phyloP scores from a whole-genome alignment of 2,113 vertebrate genomes.

The Pandion haliaetus region DNA sequence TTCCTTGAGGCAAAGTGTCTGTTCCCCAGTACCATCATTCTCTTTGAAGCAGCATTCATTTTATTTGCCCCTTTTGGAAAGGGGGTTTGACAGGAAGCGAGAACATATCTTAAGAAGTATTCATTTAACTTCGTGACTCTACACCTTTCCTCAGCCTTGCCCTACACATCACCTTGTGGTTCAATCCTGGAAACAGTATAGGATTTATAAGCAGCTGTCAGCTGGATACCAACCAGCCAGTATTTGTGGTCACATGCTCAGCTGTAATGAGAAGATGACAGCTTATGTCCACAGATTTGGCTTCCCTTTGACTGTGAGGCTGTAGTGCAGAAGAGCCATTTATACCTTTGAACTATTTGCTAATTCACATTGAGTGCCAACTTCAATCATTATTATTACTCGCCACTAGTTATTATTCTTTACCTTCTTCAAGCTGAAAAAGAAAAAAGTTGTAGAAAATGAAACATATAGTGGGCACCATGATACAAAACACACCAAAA shows the following conservation, averaged over 20 bases:
- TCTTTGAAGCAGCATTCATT: background rate
- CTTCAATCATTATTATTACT: background rate
- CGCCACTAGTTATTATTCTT: background rate
- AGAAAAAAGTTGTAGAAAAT: background rate
- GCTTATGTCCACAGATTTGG: background rate
- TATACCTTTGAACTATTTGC: background rate
- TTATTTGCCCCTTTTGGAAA: background rate
- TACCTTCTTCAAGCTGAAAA: background rate
- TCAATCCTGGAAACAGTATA: background rate
- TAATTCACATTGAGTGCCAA: background rate
- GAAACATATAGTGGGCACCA: fast-evolving
- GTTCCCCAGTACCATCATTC: background rate
- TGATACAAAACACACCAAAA: background rate
- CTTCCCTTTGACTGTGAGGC: background rate
- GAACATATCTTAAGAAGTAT: background rate
- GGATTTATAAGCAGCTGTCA: fast-evolving
- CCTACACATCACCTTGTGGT: background rate
- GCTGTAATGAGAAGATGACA: fast-evolving
- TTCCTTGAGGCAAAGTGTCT: background rate
- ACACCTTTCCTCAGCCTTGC: fast-evolving
- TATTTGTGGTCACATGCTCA: background rate
- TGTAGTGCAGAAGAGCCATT: fast-evolving
- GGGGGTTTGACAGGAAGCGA: background rate
- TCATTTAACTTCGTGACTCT: background rate
- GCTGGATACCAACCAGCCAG: fast-evolving